Conservation (phyloP, 2,888 invertebrate species). For the Dryobota labecula region DNA sequence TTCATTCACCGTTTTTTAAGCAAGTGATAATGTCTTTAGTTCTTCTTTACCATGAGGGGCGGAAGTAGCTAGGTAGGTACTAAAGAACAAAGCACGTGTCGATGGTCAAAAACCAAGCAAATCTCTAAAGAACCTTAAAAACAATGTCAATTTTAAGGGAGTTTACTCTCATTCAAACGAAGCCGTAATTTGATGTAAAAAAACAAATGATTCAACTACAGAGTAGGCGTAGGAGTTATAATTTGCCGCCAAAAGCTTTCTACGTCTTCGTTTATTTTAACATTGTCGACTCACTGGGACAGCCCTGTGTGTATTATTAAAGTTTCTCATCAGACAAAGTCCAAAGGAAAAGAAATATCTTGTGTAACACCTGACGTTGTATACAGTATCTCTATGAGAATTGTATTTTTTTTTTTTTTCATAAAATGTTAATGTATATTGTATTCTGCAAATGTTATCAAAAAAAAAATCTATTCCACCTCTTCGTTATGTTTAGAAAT, state of each 20-base stretch:
- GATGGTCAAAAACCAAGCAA: neutral
- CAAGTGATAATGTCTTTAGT: too few relatives aligned
- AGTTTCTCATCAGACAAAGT: slow-evolving; percentile 22
- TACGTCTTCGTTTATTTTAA: slow-evolving; percentile 30
- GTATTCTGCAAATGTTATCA: neutral
- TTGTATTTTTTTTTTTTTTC: too few relatives aligned
- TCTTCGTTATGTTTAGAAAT: neutral
- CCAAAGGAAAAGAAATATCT: neutral
- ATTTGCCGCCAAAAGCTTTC: slow-evolving; percentile 30
- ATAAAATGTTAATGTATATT: neutral
- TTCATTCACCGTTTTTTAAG: too few relatives aligned
- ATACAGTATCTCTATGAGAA: too few relatives aligned
- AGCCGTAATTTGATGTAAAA: neutral
- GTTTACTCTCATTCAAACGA: neutral
- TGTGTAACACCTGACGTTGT: neutral
- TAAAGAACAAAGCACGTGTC: neutral
- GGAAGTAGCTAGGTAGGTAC: neutral
- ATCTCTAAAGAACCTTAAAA: neutral
- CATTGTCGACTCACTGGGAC: slow-evolving; percentile 40
- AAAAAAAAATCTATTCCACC: neutral
- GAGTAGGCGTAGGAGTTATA: slow-evolving; percentile 9
- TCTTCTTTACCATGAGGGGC: neutral
- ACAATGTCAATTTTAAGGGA: neutral
- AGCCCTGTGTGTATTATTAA: slow-evolving; percentile 38
- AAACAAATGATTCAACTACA: slow-evolving; percentile 1